Evolutionary conservation across 2,797 vertebrate genomes (phyloP), one percentile per base, ranked within the genome.

Genomic region (Adrianichthys oophorus): DNA sequence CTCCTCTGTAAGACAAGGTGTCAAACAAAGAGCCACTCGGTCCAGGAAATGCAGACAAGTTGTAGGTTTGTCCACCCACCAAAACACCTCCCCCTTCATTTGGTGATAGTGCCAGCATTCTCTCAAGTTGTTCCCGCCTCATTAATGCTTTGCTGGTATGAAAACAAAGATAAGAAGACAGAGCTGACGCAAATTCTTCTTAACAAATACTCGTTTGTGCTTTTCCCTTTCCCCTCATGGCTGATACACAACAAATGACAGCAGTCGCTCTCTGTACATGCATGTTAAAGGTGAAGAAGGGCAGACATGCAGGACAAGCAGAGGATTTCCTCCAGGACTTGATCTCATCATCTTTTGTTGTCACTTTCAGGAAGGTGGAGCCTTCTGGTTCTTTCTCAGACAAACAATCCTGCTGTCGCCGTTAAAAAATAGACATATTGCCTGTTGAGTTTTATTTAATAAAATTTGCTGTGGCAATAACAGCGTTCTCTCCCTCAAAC

Each of bases 341-440:
- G 66, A 91, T 90, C 88, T 90, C 85, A 90, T 90, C 83, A 87
- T 89, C 82, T 87, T 89, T 88, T 91, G 84, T 92, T 76, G 82
- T 70, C 48, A 41, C 80, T 86, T 82, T 91, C 85, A 85, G 79
- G 79, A 82, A 80, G 85, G 82, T 84, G 84, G 87, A 82, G 78
- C 70, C 17, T 68, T 65, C 70, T 63, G 69, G 68, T 72, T 76
- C 76, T 68, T 87, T 82, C 76, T 83, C 74, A 72, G 60, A 74
- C 80, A 80, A 48, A 73, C 85, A 61, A 73, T 40, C 64, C 29
- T 15, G 15, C 54, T 67, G 21, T 62, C 64, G 77, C 70, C 58
- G 66, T 76, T 80, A 66, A 80, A 88, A 63, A 83, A 76, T 78
- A 87, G 85, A 85, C 78, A 84, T 91, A 86, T 89, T 85, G 85